These are phyloP conservation scores for Melanotaenia duboulayi DNA, from an alignment of 2,113 vertebrate species.

Conservation along the genomic window DNA sequence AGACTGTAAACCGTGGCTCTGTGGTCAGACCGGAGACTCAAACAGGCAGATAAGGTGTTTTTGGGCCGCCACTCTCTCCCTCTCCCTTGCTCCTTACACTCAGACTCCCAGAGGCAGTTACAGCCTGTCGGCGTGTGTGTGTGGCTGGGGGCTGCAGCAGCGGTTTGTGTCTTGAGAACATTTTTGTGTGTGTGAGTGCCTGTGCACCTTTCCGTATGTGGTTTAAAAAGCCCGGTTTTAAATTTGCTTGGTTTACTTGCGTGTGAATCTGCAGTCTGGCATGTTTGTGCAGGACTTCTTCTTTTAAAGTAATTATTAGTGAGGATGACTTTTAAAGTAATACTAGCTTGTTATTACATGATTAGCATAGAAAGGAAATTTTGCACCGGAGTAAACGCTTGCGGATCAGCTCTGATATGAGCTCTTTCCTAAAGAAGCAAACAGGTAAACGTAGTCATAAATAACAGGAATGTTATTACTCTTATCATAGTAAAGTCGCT, in stretches of 20 bases:
- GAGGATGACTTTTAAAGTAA: conserved; percentile 51
- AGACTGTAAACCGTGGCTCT: conserved; percentile 86
- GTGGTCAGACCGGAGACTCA: conserved; percentile 84
- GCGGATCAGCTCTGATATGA: conserved; percentile 39
- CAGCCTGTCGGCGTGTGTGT: conserved; percentile 60
- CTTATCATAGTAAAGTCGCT: conserved; percentile 25
- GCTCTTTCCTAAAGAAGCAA: conserved; percentile 18
- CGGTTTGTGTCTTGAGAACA: conserved; percentile 57
- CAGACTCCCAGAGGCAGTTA: conserved; percentile 76
- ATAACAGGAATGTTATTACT: conserved; percentile 41
- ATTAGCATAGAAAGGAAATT: conserved; percentile 52
- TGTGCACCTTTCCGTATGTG: conserved; percentile 57
- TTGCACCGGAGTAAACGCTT: conserved; percentile 44
- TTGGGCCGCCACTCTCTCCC: conserved; percentile 53
- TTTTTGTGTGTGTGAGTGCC: conserved; percentile 57
- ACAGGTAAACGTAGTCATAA: conserved; percentile 33
- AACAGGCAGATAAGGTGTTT: conserved; percentile 84
- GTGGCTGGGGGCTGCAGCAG: conserved; percentile 53
- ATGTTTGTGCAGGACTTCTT: conserved; percentile 53
- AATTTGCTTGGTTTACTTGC: conserved; percentile 65
- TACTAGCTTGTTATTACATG: conserved; percentile 41
- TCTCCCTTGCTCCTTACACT: conserved; percentile 49
- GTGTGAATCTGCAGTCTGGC: conserved; percentile 58
- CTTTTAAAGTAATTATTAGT: conserved; percentile 34
- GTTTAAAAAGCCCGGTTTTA: conserved; percentile 58